These are phyloP conservation scores for Anthopleura sola DNA, from an alignment of 64 coral and sea anemone species.

Conservation along the genomic window DNA sequence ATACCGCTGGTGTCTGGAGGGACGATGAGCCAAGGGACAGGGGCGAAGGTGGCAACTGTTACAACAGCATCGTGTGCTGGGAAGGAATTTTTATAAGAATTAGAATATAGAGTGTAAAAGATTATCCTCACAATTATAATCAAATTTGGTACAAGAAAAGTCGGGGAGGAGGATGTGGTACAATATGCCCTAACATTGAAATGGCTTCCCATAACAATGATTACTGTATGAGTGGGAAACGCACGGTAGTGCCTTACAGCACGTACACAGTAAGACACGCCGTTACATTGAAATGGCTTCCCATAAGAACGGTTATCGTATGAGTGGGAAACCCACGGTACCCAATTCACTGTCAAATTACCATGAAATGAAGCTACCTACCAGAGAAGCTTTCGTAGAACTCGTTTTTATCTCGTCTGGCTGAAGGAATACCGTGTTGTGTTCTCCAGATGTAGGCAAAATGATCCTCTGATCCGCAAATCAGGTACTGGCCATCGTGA, in stretches of 20 bases:
- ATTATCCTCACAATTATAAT: too few relatives aligned
- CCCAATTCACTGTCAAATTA: too few relatives aligned
- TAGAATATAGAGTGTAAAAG: too few relatives aligned
- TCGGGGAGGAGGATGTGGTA: not conserved
- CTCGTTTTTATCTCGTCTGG: conserved; percentile 94
- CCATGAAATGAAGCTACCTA: conserved; percentile 22
- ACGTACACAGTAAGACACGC: too few relatives aligned
- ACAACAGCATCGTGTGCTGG: conserved; percentile 93
- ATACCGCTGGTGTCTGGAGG: conserved; percentile 74
- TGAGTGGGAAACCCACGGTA: too few relatives aligned
- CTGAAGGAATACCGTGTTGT: conserved; percentile 86
- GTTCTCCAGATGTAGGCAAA: conserved; percentile 99
- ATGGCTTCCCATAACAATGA: too few relatives aligned
- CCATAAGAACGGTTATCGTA: too few relatives aligned
- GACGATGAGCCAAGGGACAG: conserved; percentile 93
- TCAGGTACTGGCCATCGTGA: conserved; percentile 94
- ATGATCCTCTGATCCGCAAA: conserved; percentile 95
- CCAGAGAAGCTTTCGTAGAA: conserved; percentile 98
- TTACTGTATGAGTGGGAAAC: too few relatives aligned
- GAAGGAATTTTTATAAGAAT: not conserved
- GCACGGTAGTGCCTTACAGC: too few relatives aligned
- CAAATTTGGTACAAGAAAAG: not conserved
- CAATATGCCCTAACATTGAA: too few relatives aligned
- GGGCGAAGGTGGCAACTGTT: conserved; percentile 93
- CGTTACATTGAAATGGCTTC: too few relatives aligned